A percentile compares a stretch with the other conserved stretches of the same genome.
phyloP scores from a whole-genome alignment of 1,140 invertebrate species.

The Rhynchophorus ferrugineus region DNA sequence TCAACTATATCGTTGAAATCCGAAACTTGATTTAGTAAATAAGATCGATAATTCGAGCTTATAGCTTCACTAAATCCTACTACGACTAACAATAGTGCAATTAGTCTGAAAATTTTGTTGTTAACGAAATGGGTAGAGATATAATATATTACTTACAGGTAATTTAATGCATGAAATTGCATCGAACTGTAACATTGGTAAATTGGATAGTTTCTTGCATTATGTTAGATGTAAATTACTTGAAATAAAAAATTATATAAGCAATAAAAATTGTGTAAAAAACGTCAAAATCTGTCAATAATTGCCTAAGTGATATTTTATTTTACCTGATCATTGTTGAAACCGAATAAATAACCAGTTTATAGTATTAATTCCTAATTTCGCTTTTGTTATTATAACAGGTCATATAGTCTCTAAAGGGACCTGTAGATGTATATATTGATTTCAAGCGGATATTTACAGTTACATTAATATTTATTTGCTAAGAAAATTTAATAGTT shows the following conservation, averaged over 20 bases:
- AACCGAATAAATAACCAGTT: too few species aligned
- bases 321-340: too few species aligned
- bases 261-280: constrained; percentile 8
- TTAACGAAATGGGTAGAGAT: background rate
- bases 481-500: too few species aligned
- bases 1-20: constrained; percentile 19
- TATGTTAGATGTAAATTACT: constrained; percentile 6
- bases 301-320: too few species aligned
- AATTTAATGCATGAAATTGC: constrained; percentile 11
- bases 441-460: too few species aligned
- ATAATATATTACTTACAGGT: constrained; percentile 11
- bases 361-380: too few species aligned
- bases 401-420: too few species aligned
- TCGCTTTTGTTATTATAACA: too few species aligned
- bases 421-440: too few species aligned
- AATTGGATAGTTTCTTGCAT: constrained; percentile 8
- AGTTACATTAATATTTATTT: too few species aligned
- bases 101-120: constrained; percentile 7
- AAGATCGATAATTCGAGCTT: background rate
- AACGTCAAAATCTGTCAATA: constrained; percentile 6
- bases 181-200: constrained; percentile 12
- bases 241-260: constrained; percentile 1
- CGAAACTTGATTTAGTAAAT: constrained; percentile 12
- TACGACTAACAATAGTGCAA: too few species aligned
- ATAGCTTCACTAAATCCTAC: too few species aligned